Evolutionary conservation across 2,797 vertebrate species (phyloP).

Genomic region (Poecile montanus): DNA sequence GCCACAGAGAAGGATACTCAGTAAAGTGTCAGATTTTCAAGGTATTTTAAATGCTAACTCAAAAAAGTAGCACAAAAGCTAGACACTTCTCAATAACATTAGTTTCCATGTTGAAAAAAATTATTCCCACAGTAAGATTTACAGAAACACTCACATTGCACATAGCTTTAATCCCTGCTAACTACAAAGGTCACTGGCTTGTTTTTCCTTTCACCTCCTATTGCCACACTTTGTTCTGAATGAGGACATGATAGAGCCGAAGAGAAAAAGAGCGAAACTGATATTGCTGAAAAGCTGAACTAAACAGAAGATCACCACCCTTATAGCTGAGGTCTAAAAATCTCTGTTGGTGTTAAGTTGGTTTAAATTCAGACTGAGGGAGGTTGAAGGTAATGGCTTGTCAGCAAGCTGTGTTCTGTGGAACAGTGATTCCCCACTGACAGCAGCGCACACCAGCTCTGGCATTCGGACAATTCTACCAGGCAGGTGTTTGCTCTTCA

Average conservation of each 20-base stretch:
- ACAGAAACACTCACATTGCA: background rate
- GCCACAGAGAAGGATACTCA: background rate
- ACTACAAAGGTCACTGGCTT: background rate
- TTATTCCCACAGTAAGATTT: background rate
- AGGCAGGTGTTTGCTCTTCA: background rate
- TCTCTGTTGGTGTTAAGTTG: background rate
- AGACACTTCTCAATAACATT: background rate
- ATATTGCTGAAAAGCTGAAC: rapidly evolving
- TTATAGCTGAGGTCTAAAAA: background rate
- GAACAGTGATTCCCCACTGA: background rate
- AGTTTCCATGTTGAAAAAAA: background rate
- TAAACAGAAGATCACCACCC: background rate
- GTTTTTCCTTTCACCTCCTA: background rate
- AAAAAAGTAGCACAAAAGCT: background rate
- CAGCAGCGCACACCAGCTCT: background rate
- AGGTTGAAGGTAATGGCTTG: rapidly evolving
- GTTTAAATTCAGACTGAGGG: background rate
- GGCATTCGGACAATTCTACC: rapidly evolving
- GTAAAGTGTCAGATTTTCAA: background rate
- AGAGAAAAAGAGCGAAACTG: background rate
- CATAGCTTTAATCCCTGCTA: background rate
- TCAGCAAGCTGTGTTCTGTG: background rate
- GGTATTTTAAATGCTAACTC: background rate
- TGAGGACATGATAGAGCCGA: background rate
- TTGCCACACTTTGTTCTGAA: background rate